A percentile compares a stretch with the other conserved stretches of the same genome.
These are phyloP conservation scores for Scolopax mira DNA, from an alignment of 2,113 vertebrate species.

Conservation along the genomic window DNA sequence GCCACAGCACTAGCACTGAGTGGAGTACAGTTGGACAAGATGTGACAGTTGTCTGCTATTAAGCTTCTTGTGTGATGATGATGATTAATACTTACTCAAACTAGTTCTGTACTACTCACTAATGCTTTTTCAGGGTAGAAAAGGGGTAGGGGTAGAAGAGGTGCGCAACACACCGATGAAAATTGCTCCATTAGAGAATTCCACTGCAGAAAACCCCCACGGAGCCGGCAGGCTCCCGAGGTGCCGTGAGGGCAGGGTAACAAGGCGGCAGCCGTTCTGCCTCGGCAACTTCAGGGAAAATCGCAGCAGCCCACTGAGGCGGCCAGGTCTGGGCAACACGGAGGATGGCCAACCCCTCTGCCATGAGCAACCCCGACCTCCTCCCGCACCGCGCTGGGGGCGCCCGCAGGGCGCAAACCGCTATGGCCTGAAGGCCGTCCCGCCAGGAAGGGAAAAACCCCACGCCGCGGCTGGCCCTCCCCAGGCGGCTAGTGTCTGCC, in stretches of 20 bases:
- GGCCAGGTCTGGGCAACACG: too few relatives aligned
- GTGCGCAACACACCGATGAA: rapidly evolving
- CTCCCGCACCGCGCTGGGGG: not conserved
- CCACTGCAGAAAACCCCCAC: rapidly evolving
- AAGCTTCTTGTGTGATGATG: rapidly evolving
- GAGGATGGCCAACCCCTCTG: not conserved
- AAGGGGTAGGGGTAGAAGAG: too few relatives aligned
- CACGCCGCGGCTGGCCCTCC: not conserved
- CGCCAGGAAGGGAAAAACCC: not conserved
- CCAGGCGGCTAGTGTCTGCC: rapidly evolving
- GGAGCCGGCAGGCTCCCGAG: rapidly evolving
- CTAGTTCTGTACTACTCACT: rapidly evolving
- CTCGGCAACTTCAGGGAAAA: not conserved
- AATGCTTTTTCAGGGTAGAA: not conserved
- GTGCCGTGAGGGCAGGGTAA: rapidly evolving
- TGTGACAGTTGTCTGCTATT: rapidly evolving
- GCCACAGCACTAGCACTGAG: rapidly evolving
- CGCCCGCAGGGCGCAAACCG: not conserved
- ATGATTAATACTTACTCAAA: not conserved
- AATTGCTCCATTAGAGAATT: not conserved
- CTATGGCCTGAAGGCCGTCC: not conserved
- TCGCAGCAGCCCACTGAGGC: not conserved
- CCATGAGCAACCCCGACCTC: too few relatives aligned
- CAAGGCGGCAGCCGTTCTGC: rapidly evolving
- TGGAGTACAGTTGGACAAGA: rapidly evolving